Evolutionary conservation across 1,140 invertebrate genomes (phyloP).

Genomic region (Calephelis nemesis): DNA sequence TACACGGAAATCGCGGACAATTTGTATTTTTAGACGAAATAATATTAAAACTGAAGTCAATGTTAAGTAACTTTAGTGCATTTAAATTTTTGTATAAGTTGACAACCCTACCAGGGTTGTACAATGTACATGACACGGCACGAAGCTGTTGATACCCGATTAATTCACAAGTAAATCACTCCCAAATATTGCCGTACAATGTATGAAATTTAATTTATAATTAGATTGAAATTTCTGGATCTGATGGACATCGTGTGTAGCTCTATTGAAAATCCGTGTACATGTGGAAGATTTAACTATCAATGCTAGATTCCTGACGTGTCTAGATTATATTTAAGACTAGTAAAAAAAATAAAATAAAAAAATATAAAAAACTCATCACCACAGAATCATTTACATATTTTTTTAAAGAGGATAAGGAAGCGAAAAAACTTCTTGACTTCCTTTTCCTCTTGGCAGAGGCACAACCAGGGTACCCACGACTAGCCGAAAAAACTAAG

Average conservation of each 20-base stretch:
- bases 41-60: too few relatives aligned
- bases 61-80: too few relatives aligned
- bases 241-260: constrained; percentile 8
- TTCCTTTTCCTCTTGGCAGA: too few relatives aligned
- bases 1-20: too few relatives aligned
- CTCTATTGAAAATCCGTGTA: not conserved
- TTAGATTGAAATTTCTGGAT: constrained; percentile 17
- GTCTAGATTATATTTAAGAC: not conserved
- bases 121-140: constrained; percentile 26
- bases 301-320: too few relatives aligned
- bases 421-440: too few relatives aligned
- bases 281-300: not conserved
- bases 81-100: not conserved
- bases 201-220: constrained; percentile 47
- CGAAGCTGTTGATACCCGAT: constrained; percentile 38
- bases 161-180: constrained; percentile 49
- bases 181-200: constrained; percentile 36
- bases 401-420: too few relatives aligned
- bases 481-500: too few relatives aligned
- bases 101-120: constrained; percentile 2
- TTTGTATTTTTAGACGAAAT: too few relatives aligned
- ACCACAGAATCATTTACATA: too few relatives aligned
- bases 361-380: too few relatives aligned
- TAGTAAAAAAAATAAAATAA: not conserved
- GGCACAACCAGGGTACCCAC: too few relatives aligned